Conservation (phyloP, 2,113 vertebrate genomes). For the Platysteira castanea region DNA sequence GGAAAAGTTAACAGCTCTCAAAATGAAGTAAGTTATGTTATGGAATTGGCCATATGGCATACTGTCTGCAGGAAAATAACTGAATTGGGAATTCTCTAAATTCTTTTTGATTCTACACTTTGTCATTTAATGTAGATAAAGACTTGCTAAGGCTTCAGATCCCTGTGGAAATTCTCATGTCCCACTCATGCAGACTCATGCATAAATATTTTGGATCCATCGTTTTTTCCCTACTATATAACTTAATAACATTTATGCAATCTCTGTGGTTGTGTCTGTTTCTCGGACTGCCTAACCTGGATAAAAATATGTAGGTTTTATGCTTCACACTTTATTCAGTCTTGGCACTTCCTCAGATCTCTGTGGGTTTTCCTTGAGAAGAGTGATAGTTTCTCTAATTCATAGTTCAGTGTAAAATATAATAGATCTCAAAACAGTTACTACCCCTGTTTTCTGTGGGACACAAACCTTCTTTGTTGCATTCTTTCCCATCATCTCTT, state of each 20-base stretch:
- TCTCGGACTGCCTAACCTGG: background rate
- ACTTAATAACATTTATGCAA: background rate
- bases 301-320: background rate
- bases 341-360: background rate
- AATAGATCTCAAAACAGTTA: slow-evolving; percentile 33
- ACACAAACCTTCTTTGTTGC: background rate
- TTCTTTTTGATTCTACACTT: background rate
- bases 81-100: background rate
- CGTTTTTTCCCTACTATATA: background rate
- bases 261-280: background rate
- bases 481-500: background rate
- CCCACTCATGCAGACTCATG: background rate
- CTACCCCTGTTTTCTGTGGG: background rate
- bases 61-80: background rate
- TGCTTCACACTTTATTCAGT: background rate
- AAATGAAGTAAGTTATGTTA: background rate
- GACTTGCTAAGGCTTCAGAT: background rate
- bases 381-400: background rate
- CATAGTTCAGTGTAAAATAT: background rate
- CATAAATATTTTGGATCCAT: background rate
- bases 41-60: background rate
- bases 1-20: background rate
- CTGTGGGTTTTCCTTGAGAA: slow-evolving; percentile 12
- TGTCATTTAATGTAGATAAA: background rate
- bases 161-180: background rate